Evolutionary conservation across 2,113 vertebrate species (phyloP), one percentile per base, ranked within the genome.

Genomic region (Pomatorhinus ruficollis): DNA sequence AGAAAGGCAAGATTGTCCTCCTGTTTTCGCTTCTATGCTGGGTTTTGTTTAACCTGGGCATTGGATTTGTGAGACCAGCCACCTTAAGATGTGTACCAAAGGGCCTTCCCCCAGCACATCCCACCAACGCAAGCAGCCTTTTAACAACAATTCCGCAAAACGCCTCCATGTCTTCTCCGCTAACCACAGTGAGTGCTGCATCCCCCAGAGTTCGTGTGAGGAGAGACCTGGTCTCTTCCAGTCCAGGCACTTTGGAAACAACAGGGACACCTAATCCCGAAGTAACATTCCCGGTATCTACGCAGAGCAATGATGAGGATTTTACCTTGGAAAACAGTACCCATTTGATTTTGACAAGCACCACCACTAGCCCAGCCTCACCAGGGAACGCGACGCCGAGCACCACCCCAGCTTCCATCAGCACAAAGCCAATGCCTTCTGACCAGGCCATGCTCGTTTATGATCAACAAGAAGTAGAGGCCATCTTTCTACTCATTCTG

Each of bases 1-100:
- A 96, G 96, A 99, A 99, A 90, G 99, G 99, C 28, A 99, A 99
- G 95, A 98, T 96, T 0, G 98, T 99, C 65, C 98, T 99, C 65
- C 98, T 99, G 88, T 99, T 99, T 49, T 99, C 99, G 0, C 98
- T 99, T 37, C 69, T 99, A 5, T 99, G 99, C 97, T 99, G 99
- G 99, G 96, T 99, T 97, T 92, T 99, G 50, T 99, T 99, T 96
- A 99, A 99, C 97, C 97, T 98, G 77, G 99, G 99, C 72, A 99
- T 99, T 3, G 99, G 99, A 39, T 99, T 99, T 61, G 99, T 99
- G 79, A 98, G 98, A 86, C 99, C 99, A 6, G 99, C 99, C 8
- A 98, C 98, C 69, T 98, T 99, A 97, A 98, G 83, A 52, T 99
- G 99, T 5, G 92, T 95, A 83, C 98, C 98, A 87, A 98, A 96